phyloP scores from a whole-genome alignment of 1,140 invertebrate genomes.

The Lanistes nyassanus region DNA sequence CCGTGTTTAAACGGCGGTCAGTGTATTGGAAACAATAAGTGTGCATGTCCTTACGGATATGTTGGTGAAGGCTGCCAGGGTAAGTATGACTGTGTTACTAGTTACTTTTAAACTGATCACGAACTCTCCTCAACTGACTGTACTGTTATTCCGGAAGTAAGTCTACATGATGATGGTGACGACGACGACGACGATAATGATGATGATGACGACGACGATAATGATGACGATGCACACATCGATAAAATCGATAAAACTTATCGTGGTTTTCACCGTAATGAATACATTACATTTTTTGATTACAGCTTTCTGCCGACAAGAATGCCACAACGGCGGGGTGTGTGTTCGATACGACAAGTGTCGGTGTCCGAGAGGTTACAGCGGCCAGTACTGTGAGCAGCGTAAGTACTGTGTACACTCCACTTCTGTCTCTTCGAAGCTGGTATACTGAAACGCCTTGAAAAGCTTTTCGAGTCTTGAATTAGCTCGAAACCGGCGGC shows the following conservation, averaged over 20 bases:
- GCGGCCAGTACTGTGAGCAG: slow-evolving; percentile 38
- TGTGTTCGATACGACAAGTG: slow-evolving; percentile 45
- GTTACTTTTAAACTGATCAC: not conserved
- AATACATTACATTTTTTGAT: slow-evolving; percentile 17
- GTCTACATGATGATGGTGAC: too few relatives aligned
- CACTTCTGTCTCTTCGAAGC: not conserved
- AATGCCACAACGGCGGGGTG: slow-evolving; percentile 46
- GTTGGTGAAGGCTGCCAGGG: slow-evolving; percentile 21
- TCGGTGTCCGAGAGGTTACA: slow-evolving; percentile 46
- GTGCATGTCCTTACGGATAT: slow-evolving; percentile 10
- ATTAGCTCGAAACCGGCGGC: too few relatives aligned
- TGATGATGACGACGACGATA: too few relatives aligned
- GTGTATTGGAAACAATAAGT: slow-evolving; percentile 8
- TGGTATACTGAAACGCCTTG: too few relatives aligned
- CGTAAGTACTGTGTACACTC: slow-evolving; percentile 30
- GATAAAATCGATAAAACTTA: too few relatives aligned
- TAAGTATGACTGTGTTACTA: not conserved
- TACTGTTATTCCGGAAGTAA: not conserved
- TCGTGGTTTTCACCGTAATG: not conserved
- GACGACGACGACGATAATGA: too few relatives aligned
- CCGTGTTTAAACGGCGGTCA: slow-evolving; percentile 25
- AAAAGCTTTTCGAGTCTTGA: too few relatives aligned
- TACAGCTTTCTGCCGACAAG: slow-evolving; percentile 40
- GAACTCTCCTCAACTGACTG: not conserved
- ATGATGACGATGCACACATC: too few relatives aligned